phyloP scores from a whole-genome alignment of 2,113 vertebrate genomes.

The Uria lomvia region DNA sequence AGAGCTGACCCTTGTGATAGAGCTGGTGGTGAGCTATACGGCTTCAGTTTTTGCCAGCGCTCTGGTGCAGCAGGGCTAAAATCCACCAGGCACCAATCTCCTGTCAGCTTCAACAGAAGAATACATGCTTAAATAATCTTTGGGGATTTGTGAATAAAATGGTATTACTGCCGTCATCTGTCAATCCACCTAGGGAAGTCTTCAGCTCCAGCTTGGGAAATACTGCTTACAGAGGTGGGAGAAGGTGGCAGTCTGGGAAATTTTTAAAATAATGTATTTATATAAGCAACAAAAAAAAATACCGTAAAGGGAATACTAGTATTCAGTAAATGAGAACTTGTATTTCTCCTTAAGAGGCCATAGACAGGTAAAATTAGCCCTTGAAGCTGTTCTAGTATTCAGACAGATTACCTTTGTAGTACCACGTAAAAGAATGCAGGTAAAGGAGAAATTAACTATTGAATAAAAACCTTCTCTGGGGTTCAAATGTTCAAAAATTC shows the following conservation, averaged over 20 bases:
- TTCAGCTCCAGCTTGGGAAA: not conserved
- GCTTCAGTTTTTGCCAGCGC: not conserved
- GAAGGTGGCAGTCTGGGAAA: not conserved
- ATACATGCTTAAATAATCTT: not conserved
- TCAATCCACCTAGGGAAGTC: not conserved
- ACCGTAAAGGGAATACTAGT: not conserved
- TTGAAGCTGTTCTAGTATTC: not conserved
- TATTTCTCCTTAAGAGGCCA: not conserved
- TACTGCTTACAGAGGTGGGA: not conserved
- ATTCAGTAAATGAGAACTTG: not conserved
- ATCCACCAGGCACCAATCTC: not conserved
- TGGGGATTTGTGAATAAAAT: not conserved
- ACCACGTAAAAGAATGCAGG: not conserved
- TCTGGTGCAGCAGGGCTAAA: not conserved
- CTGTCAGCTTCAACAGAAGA: not conserved
- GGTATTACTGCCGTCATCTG: not conserved
- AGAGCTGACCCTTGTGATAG: not conserved
- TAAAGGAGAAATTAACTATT: slow-evolving; percentile 1
- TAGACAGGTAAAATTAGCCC: not conserved
- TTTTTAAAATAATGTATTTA: not conserved
- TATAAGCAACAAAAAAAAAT: not conserved
- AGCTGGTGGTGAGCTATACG: not conserved
- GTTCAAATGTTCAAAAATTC: not conserved
- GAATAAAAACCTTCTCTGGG: not conserved
- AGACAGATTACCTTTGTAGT: not conserved